Percentiles rank a stretch among this genome's conserved stretches.
These are phyloP conservation scores for Daktulosphaira vitifoliae DNA, from an alignment of 1,140 invertebrate species.

Conservation along the genomic window DNA sequence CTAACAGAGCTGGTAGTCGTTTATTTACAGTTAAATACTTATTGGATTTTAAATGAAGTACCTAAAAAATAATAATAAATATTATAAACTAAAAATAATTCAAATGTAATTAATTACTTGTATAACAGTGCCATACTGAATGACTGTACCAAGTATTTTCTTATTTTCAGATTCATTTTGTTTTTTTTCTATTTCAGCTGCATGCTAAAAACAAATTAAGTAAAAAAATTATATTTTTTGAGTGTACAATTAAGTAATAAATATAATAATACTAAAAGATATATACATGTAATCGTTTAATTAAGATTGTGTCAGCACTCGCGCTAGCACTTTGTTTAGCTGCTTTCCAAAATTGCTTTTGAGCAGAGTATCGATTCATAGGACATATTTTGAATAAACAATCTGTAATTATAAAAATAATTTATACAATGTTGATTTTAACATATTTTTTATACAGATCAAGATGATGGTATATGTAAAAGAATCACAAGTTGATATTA, in stretches of 20 bases:
- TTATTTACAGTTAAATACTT: constrained; percentile 99
- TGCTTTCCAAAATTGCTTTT: constrained; percentile 99
- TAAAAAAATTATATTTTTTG: neutral
- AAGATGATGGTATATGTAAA: too few species aligned
- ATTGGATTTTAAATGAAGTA: constrained; percentile 97
- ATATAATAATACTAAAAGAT: neutral
- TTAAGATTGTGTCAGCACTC: constrained; percentile 76
- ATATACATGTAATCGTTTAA: constrained; percentile 86
- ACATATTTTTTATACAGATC: too few species aligned
- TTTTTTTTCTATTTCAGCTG: constrained; percentile 94
- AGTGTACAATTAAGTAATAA: constrained; percentile 17
- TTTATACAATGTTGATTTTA: too few species aligned
- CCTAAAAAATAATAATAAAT: constrained; percentile 46
- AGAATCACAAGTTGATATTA: too few species aligned
- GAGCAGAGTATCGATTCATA: constrained; percentile 96
- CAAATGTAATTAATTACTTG: constrained; percentile 66
- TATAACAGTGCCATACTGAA: constrained; percentile 92
- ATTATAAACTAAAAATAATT: neutral
- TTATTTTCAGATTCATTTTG: constrained; percentile 95
- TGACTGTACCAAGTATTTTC: constrained; percentile 81
- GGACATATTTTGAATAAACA: constrained; percentile 99
- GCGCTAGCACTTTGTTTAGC: constrained; percentile 80
- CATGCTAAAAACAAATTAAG: constrained; percentile 63
- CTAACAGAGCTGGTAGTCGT: constrained; percentile 85
- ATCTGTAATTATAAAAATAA: constrained; percentile 55